These are phyloP conservation scores for Condylostylus longicornis DNA, from an alignment of 1,140 invertebrate genomes.

Conservation along the genomic window DNA sequence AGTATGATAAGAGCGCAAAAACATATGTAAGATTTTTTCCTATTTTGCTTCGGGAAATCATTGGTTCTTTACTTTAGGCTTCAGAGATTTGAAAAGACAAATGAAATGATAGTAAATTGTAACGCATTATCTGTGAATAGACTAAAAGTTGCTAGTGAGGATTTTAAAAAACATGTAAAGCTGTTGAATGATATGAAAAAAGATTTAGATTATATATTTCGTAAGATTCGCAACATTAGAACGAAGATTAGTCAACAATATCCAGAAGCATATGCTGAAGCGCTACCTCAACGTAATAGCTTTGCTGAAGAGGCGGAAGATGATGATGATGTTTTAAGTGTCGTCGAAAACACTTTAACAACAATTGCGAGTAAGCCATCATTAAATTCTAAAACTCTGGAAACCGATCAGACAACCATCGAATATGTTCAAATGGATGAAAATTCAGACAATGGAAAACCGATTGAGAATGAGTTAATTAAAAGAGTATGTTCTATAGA, in stretches of 20 bases:
- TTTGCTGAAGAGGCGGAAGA: constrained; percentile 44
- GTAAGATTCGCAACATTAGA: constrained; percentile 59
- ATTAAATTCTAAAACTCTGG: neutral
- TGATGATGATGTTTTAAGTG: constrained; percentile 33
- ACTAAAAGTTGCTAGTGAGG: constrained; percentile 60
- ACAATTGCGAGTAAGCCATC: no score
- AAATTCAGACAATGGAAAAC: constrained; percentile 25
- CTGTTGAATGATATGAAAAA: constrained; percentile 57
- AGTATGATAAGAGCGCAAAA: constrained; percentile 81
- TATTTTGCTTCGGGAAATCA: neutral
- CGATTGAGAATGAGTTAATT: constrained; percentile 28
- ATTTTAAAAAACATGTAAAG: constrained; percentile 81
- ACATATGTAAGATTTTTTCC: constrained; percentile 58
- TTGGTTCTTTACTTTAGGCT: constrained; percentile 45
- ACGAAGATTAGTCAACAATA: constrained; percentile 70
- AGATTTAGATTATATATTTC: constrained; percentile 52
- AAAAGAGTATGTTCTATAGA: constrained; percentile 28
- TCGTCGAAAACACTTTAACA: no score
- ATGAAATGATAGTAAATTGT: constrained; percentile 92
- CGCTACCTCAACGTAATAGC: constrained; percentile 36
- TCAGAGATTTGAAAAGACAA: constrained; percentile 90
- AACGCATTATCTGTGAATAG: constrained; percentile 72
- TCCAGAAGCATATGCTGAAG: constrained; percentile 65
- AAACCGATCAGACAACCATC: constrained; percentile 16
- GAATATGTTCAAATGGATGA: constrained; percentile 32